Base-by-base conservation (phyloP, 2,113 vertebrate genomes). In the Chaenocephalus aceratus region DNA sequence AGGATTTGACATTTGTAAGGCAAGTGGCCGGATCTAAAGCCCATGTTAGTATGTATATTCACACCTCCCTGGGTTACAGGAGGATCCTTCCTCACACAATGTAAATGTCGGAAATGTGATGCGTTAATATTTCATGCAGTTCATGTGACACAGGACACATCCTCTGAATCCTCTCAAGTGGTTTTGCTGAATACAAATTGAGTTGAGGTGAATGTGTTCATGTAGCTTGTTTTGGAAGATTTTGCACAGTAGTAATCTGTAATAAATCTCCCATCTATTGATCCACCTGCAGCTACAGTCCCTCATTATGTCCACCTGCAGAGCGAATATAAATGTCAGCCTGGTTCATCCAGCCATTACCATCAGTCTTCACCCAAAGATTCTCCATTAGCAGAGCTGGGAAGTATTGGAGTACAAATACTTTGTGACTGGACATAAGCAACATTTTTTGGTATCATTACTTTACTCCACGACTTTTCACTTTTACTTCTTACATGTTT, bases 351-450 rank as follows among this genome's bases (percentile, higher is more conserved):
- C 52, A 53, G 63, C 61, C 57, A 68, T 82, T 53, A 76, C 34
- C 79, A 87, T 85, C 85, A 91, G 84, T 91, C 86, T 89, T 83
- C 72, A n/a, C 80, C 72, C 66, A 85, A 86, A 81, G 86, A 72
- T 78, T 62, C 72, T 61, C 58, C 75, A 73, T 52, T 30, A 30
- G 30, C 30, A 30, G 30, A 30, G 30, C 2, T 30, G 30, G 30
- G 30, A 30, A 30, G 30, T 30, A 30, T 3, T 30, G 30, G 30
- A 30, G 30, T 30, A 30, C 30, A 30, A 30, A 30, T 30, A 30
- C 30, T 30, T 30, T 30, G 30, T 30, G 3, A 30, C 30, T 3
- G 30, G 3, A 30, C 30, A 30, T 30, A n/a, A n/a, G n/a, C n/a
- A n/a, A n/a, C n/a, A n/a, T 30, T 30, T 30, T 3, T 3, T 4